A percentile compares a stretch with the other conserved stretches of the same genome.
These are phyloP conservation scores for Pholis gunnellus DNA, from an alignment of 2,113 vertebrate species.

Conservation along the genomic window DNA sequence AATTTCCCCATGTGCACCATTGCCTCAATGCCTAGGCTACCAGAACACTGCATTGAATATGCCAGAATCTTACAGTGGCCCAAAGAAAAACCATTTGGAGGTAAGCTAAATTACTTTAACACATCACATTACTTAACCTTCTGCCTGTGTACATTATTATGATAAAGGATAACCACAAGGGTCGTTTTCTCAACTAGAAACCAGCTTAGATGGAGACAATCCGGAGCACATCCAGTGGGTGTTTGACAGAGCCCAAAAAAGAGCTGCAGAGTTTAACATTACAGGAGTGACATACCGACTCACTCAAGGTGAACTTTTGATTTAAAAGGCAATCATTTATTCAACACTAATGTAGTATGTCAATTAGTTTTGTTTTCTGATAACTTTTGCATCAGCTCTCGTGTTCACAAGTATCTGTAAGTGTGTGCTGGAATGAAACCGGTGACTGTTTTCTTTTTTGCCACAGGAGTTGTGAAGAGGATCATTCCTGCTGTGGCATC, in stretches of 20 bases:
- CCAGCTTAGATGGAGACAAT: slow-evolving; percentile 93
- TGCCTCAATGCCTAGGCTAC: slow-evolving; percentile 96
- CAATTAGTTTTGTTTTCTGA: neutral
- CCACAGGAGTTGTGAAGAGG: slow-evolving; percentile 93
- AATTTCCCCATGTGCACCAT: slow-evolving; percentile 99
- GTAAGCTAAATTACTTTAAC: slow-evolving; percentile 70
- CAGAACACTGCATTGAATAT: slow-evolving; percentile 97
- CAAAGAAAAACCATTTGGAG: slow-evolving; percentile 97
- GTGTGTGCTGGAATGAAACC: neutral
- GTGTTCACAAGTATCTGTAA: neutral
- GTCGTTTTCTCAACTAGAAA: slow-evolving; percentile 79
- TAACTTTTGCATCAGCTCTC: too few relatives aligned
- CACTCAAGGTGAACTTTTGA: slow-evolving; percentile 90
- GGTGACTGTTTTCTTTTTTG: neutral
- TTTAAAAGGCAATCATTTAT: neutral
- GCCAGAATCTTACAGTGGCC: slow-evolving; percentile 96
- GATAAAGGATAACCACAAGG: neutral
- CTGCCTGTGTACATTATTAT: neutral
- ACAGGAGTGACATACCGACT: slow-evolving; percentile 96
- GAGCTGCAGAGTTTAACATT: slow-evolving; percentile 94
- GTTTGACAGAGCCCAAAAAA: slow-evolving; percentile 91
- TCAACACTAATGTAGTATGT: neutral
- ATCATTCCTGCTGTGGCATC: slow-evolving; percentile 99
- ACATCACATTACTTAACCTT: neutral
- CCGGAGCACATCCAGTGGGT: slow-evolving; percentile 99